These are phyloP conservation scores for Polyommatus icarus DNA, from an alignment of 2,888 invertebrate species.

Conservation along the genomic window DNA sequence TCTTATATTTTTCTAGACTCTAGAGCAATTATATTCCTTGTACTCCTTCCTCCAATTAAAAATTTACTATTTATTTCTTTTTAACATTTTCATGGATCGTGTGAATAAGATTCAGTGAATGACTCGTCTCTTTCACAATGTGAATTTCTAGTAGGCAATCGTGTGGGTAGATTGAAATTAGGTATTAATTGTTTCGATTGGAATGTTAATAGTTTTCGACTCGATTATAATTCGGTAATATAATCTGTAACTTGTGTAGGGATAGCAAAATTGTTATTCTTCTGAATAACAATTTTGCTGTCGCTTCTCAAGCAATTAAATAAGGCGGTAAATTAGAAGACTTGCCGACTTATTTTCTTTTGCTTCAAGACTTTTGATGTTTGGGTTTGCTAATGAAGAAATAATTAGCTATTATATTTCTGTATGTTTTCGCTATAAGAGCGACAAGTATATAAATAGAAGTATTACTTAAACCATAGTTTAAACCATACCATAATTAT, in stretches of 20 bases:
- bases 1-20: too few species aligned
- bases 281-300: too few species aligned
- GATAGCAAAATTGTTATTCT: not conserved
- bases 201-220: conserved; percentile 2
- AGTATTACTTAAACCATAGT: too few species aligned
- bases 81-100: too few species aligned
- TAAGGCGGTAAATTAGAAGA: too few species aligned
- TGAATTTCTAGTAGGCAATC: conserved; percentile 7
- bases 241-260: not conserved
- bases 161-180: conserved; percentile 1
- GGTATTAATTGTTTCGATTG: conserved; percentile 1
- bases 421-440: not conserved
- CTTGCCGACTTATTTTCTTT: not conserved
- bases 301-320: too few species aligned
- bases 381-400: not conserved
- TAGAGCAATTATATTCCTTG: too few species aligned
- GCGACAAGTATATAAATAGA: not conserved
- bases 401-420: not conserved
- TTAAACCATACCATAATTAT: too few species aligned
- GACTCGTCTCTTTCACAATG: not conserved
- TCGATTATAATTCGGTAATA: not conserved
- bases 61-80: not conserved
- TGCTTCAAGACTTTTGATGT: not conserved
- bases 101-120: not conserved
- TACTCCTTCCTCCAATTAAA: not conserved